phyloP scores from a whole-genome alignment of 2,797 vertebrate genomes.

The Sitta carolinensis region DNA sequence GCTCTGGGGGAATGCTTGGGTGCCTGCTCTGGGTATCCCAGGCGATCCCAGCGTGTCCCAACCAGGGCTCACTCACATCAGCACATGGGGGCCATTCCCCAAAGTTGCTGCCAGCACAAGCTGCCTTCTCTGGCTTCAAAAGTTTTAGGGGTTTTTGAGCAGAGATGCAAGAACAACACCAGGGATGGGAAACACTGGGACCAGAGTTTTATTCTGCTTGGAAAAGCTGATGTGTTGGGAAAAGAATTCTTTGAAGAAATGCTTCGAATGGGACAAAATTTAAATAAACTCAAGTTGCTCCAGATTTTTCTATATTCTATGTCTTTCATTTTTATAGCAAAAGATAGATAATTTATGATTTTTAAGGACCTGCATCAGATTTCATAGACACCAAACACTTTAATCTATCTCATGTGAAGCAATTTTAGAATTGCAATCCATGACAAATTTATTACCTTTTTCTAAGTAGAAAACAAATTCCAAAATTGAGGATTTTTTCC shows the following conservation, averaged over 20 bases:
- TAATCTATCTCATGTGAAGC: neutral
- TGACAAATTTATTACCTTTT: neutral
- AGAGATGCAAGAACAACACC: neutral
- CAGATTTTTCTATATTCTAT: neutral
- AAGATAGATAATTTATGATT: neutral
- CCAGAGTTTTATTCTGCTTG: neutral
- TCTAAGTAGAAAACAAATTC: neutral
- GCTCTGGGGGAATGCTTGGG: neutral
- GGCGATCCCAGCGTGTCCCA: neutral
- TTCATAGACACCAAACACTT: neutral
- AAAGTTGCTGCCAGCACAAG: neutral
- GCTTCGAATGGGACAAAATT: neutral
- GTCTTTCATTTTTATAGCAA: neutral
- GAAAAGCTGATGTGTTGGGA: neutral
- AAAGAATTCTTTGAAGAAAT: neutral
- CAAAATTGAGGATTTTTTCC: neutral
- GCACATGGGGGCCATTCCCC: fast-evolving
- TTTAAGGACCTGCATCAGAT: neutral
- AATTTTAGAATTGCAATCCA: neutral
- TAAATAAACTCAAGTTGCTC: neutral
- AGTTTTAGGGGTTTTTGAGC: neutral
- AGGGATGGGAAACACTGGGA: neutral
- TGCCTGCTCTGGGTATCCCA: neutral
- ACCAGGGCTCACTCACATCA: neutral
- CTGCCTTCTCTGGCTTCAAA: fast-evolving